A percentile compares a stretch with the other conserved stretches of the same genome.
Evolutionary conservation across 2,797 vertebrate genomes (phyloP).

Genomic region (Oryzias sinensis): DNA sequence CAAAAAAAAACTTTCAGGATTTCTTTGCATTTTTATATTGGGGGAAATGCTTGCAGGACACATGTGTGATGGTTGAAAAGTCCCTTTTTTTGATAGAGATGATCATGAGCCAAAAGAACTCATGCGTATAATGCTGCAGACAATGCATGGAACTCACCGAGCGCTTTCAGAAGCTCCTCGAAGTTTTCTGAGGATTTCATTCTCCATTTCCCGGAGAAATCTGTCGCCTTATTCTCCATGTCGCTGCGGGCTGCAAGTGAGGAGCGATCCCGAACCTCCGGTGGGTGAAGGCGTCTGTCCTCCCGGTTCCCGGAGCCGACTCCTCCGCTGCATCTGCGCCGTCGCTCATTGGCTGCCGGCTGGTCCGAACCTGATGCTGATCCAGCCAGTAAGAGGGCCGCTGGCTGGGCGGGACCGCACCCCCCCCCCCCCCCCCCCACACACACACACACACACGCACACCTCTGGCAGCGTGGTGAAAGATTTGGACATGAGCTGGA

Average conservation of each 20-base stretch:
- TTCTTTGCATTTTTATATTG: too few relatives aligned
- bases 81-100: too few relatives aligned
- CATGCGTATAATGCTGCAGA: neutral
- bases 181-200: slow-evolving; percentile 92
- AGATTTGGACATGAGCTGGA: slow-evolving; percentile 66
- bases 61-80: too few relatives aligned
- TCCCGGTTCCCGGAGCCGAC: slow-evolving; percentile 19
- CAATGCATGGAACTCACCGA: slow-evolving; percentile 77
- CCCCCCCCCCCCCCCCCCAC: slow-evolving; percentile 29
- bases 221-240: slow-evolving; percentile 72
- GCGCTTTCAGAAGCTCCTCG: slow-evolving; percentile 87
- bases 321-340: slow-evolving; percentile 48
- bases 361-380: slow-evolving; percentile 36
- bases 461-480: slow-evolving; percentile 62
- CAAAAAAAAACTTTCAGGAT: too few relatives aligned
- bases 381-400: slow-evolving; percentile 42
- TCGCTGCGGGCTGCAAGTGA: slow-evolving; percentile 7
- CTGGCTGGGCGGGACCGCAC: slow-evolving; percentile 40
- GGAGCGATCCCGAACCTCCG: neutral
- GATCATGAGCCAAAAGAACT: too few relatives aligned
- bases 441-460: slow-evolving; percentile 29
- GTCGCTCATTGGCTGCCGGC: slow-evolving; percentile 59
- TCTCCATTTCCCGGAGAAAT: slow-evolving; percentile 92
- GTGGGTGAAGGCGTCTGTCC: slow-evolving; percentile 11
- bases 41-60: too few relatives aligned